Conservation (phyloP, 2,113 vertebrate species). For the Ctenodactylus gundi region DNA sequence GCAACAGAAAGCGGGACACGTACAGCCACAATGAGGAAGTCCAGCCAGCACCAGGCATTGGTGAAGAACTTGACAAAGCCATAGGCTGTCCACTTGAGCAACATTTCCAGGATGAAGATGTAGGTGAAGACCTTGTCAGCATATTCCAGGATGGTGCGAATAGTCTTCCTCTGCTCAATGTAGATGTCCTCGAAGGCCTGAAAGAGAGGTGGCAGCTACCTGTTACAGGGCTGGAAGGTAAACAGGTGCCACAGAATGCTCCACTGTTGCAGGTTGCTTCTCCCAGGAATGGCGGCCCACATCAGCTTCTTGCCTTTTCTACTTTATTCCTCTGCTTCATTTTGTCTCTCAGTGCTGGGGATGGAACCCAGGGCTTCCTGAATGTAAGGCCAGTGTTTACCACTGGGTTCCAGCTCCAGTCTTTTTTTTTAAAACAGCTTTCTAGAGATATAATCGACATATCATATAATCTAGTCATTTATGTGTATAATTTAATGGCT, state of each 20-base stretch:
- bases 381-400: background rate
- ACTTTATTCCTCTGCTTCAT: background rate
- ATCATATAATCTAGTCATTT: background rate
- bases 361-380: background rate
- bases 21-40: constrained; percentile 99
- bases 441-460: background rate
- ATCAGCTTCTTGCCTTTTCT: background rate
- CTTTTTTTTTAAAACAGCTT: background rate
- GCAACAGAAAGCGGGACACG: constrained; percentile 83
- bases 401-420: background rate
- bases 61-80: constrained; percentile 99
- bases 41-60: constrained; percentile 99
- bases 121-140: constrained; percentile 99
- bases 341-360: background rate
- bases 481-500: background rate
- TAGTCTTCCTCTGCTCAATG: constrained; percentile 97
- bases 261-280: fast-evolving
- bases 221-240: background rate
- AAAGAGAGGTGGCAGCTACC: background rate
- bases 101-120: constrained; percentile 99
- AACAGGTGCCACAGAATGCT: too few species aligned
- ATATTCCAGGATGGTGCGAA: constrained; percentile 94
- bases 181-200: constrained; percentile 99
- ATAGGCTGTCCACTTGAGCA: constrained; percentile 98
- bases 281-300: background rate